phyloP scores from a whole-genome alignment of 2,888 invertebrate genomes.

The Dryobotodes eremita region DNA sequence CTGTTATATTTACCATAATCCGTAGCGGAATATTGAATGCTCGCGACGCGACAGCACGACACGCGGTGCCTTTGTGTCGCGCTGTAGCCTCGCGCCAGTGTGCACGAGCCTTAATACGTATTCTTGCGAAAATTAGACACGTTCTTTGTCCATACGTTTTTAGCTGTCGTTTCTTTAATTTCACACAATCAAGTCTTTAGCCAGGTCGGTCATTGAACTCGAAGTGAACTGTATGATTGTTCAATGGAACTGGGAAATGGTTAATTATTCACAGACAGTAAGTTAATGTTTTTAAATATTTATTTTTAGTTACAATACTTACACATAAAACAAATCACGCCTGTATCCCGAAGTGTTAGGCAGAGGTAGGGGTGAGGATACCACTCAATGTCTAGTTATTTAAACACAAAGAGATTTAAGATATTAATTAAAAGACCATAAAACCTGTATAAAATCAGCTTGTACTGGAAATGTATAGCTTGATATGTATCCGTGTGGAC shows the following conservation, averaged over 20 bases:
- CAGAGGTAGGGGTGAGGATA: too few relatives aligned
- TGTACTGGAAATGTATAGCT: too few relatives aligned
- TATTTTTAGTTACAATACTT: not conserved
- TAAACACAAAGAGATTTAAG: too few relatives aligned
- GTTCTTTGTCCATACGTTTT: constrained; percentile 9
- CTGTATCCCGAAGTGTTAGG: too few relatives aligned
- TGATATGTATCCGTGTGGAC: too few relatives aligned
- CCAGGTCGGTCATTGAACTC: constrained; percentile 17
- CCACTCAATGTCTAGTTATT: too few relatives aligned
- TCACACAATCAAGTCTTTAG: constrained; percentile 9
- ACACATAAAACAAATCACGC: too few relatives aligned
- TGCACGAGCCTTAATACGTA: not conserved
- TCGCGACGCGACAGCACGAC: too few relatives aligned
- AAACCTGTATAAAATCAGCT: too few relatives aligned
- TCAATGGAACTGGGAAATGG: constrained; percentile 23
- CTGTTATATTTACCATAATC: not conserved
- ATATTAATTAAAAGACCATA: too few relatives aligned
- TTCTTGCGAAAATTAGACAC: constrained; percentile 6
- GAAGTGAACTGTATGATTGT: not conserved
- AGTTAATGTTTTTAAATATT: not conserved
- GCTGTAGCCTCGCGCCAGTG: too few relatives aligned
- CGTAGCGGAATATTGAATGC: not conserved
- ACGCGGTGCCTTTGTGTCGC: too few relatives aligned
- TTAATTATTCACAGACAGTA: constrained; percentile 12
- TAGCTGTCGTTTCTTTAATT: constrained; percentile 13